phyloP scores from a whole-genome alignment of 2,888 invertebrate genomes.

The Dicranocentrus wangi region DNA sequence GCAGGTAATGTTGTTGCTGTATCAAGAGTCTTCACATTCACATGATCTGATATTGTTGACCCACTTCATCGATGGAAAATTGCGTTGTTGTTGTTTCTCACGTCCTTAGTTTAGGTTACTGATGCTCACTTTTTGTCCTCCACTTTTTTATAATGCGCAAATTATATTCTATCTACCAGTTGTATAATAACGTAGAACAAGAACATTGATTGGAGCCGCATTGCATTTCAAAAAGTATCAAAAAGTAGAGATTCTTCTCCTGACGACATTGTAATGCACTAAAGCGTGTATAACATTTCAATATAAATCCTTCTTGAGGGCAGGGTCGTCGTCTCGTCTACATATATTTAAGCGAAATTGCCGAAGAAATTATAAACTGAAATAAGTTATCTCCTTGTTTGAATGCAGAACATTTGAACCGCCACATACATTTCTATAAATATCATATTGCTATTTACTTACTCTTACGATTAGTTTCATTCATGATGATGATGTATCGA shows the following conservation, averaged over 20 bases:
- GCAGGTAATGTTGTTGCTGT: constrained; percentile 44
- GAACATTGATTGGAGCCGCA: background rate
- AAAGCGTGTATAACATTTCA: too few relatives aligned
- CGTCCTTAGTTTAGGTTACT: background rate
- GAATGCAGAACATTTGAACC: background rate
- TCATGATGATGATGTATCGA: background rate
- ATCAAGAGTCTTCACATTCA: constrained; percentile 27
- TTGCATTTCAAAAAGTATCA: background rate
- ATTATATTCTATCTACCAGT: too few relatives aligned
- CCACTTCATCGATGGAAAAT: constrained; percentile 20
- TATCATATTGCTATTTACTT: background rate
- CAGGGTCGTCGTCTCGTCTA: constrained; percentile 1
- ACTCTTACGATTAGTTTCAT: background rate
- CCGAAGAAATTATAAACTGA: background rate
- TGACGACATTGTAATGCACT: too few relatives aligned
- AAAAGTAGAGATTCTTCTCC: too few relatives aligned
- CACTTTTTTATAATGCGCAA: too few relatives aligned
- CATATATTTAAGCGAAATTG: background rate
- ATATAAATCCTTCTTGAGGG: too few relatives aligned
- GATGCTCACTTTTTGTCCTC: constrained; percentile 1
- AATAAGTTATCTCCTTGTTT: background rate
- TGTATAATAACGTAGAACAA: background rate
- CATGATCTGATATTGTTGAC: constrained; percentile 40
- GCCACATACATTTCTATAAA: background rate
- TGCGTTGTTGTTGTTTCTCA: too few relatives aligned